These are phyloP conservation scores for Plectropomus leopardus DNA, from an alignment of 2,113 vertebrate species.

Conservation along the genomic window DNA sequence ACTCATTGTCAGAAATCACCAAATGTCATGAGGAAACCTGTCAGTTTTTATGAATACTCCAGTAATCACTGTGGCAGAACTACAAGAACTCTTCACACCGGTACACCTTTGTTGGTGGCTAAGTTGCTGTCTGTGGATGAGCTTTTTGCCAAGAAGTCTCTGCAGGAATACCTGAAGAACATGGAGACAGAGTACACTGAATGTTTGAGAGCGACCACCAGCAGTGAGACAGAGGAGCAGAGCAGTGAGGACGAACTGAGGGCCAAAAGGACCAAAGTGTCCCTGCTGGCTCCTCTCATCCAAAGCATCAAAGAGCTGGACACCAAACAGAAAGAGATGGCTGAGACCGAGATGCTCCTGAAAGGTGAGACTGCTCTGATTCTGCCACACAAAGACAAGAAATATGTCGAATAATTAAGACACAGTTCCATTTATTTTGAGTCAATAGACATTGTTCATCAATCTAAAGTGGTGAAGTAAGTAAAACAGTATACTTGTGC, in stretches of 20 bases:
- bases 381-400: background rate
- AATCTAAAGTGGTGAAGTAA: too few species aligned
- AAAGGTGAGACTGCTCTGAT: slow-evolving; percentile 71
- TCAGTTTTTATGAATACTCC: background rate
- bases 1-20: background rate
- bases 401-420: background rate
- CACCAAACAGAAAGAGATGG: slow-evolving; percentile 74
- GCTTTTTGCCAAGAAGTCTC: slow-evolving; percentile 76
- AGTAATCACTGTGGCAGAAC: background rate
- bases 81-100: slow-evolving; percentile 61
- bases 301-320: slow-evolving; percentile 76
- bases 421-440: too few species aligned
- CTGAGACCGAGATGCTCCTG: slow-evolving; percentile 77
- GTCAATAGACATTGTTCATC: too few species aligned
- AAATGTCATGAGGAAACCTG: background rate
- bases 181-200: slow-evolving; percentile 75
- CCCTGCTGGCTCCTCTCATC: slow-evolving; percentile 75
- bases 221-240: slow-evolving; percentile 31
- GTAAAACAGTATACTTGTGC: too few species aligned
- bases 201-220: slow-evolving; percentile 63
- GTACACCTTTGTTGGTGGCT: slow-evolving; percentile 26
- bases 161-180: slow-evolving; percentile 77
- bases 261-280: slow-evolving; percentile 66
- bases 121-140: slow-evolving; percentile 78
- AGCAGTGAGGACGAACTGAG: slow-evolving; percentile 68